These are phyloP conservation scores for Pseudomyrmex sp. DNA, from an alignment of 1,140 invertebrate species.

Conservation along the genomic window DNA sequence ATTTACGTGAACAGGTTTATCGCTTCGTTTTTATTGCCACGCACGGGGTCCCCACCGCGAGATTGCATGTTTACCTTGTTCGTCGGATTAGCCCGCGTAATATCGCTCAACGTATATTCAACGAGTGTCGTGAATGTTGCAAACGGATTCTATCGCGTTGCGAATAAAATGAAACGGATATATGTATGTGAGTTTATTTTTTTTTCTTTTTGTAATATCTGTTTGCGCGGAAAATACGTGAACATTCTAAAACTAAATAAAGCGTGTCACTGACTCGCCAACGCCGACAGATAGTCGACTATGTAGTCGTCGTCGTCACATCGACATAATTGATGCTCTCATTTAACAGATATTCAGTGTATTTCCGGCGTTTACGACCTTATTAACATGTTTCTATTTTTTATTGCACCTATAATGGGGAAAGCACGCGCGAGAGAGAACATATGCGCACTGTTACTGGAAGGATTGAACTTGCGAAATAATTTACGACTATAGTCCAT, in stretches of 20 bases:
- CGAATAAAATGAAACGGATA: background rate
- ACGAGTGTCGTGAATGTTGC: constrained; percentile 12
- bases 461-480: background rate
- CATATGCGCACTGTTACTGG: background rate
- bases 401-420: background rate
- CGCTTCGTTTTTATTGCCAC: constrained; percentile 40
- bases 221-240: background rate
- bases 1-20: constrained; percentile 58
- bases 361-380: constrained; percentile 3
- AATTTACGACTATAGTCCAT: constrained; percentile 14
- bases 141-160: background rate
- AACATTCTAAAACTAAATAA: background rate
- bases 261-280: background rate
- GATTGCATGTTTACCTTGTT: constrained; percentile 22
- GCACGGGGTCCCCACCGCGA: background rate
- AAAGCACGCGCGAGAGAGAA: background rate
- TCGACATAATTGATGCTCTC: background rate
- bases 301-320: background rate
- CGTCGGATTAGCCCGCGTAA: constrained; percentile 27
- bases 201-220: background rate
- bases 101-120: background rate
- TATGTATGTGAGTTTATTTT: no score
- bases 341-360: background rate
- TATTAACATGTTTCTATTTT: background rate
- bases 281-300: background rate